Conservation (phyloP, 53 echinoderm and acorn worm genomes). For the Holothuria leucospilota region DNA sequence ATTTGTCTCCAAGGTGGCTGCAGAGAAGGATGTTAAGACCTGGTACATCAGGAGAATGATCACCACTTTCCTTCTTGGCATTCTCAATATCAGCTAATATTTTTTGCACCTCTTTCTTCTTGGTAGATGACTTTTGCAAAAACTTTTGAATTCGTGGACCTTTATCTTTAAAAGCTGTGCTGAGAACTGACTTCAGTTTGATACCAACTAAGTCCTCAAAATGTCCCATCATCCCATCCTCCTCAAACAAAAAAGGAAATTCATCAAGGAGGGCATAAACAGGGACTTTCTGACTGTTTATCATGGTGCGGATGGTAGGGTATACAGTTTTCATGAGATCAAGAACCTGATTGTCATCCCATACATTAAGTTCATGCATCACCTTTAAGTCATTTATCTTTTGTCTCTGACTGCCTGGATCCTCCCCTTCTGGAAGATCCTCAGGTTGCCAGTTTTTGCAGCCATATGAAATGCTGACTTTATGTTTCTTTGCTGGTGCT, state of each 20-base stretch:
- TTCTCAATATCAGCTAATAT: not conserved
- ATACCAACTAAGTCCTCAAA: not conserved
- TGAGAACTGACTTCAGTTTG: not conserved
- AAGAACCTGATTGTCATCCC: not conserved
- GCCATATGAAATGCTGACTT: not conserved
- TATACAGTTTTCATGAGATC: not conserved
- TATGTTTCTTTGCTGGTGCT: not conserved
- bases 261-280: not conserved
- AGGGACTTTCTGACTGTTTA: not conserved
- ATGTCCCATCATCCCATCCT: not conserved
- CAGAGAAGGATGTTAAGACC: not conserved
- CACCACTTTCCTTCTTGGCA: not conserved
- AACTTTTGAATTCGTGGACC: not conserved
- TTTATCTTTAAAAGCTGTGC: not conserved
- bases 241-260: conserved; percentile 1
- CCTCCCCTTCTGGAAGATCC: not conserved
- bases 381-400: not conserved
- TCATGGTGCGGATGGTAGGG: not conserved
- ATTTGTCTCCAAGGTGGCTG: not conserved
- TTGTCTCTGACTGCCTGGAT: not conserved
- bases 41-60: conserved; percentile 3
- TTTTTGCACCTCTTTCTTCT: not conserved
- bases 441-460: conserved; percentile 27
- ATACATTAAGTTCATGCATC: not conserved
- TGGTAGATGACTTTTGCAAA: not conserved